Percentiles rank a stretch among this genome's conserved stretches.
Evolutionary conservation across 2,113 vertebrate genomes (phyloP).

Genomic region (Heterocephalus glaber): DNA sequence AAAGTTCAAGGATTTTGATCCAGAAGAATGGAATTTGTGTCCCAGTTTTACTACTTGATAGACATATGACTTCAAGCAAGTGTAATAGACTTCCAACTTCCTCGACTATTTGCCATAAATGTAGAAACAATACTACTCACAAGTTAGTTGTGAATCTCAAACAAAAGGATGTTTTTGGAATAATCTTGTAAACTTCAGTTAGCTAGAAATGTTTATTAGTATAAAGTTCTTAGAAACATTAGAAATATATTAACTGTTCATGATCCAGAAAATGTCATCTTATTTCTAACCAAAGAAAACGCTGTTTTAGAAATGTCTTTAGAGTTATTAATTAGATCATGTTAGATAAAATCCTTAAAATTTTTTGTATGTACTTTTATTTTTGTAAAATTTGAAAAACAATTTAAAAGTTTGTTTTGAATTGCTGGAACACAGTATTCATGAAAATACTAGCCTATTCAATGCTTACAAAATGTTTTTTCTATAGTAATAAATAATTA

Average conservation of each 20-base stretch:
- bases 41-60: not conserved
- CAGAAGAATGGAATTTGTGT: not conserved
- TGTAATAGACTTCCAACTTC: not conserved
- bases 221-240: not conserved
- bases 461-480: not conserved
- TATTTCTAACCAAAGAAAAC: not conserved
- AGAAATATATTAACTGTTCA: not conserved
- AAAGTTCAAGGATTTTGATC: not conserved
- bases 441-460: not conserved
- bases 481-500: not conserved
- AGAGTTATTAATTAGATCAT: not conserved
- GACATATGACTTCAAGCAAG: not conserved
- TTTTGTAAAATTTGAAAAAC: not conserved
- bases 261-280: not conserved
- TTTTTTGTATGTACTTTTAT: not conserved
- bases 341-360: not conserved
- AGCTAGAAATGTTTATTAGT: not conserved
- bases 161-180: not conserved
- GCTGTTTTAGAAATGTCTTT: not conserved
- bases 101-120: not conserved
- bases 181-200: not conserved
- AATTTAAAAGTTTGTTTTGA: not conserved
- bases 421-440: not conserved
- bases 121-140: not conserved
- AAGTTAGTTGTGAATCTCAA: not conserved